Conservation (phyloP, 2,113 vertebrate species). For the Acrocephalus kingi region DNA sequence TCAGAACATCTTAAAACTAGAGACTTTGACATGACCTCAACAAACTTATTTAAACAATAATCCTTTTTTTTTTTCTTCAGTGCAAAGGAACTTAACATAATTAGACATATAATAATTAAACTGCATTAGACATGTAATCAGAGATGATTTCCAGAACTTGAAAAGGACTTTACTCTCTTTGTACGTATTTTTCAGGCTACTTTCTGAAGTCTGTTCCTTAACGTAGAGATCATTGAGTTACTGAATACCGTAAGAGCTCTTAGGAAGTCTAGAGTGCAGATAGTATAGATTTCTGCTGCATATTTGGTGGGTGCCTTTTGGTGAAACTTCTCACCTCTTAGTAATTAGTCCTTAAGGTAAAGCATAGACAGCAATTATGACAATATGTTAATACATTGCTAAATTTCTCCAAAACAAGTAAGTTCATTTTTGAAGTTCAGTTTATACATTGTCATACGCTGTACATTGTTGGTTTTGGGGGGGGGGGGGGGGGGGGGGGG, state of each 20-base stretch:
- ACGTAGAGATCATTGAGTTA: background rate
- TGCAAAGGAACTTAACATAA: background rate
- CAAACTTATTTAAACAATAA: background rate
- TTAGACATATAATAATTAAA: background rate
- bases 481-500: accelerated
- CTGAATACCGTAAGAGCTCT: background rate
- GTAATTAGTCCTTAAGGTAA: background rate
- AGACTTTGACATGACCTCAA: background rate
- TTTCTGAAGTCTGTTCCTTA: background rate
- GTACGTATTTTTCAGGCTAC: background rate
- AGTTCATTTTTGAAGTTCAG: background rate
- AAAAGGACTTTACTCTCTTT: background rate
- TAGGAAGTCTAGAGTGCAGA: background rate
- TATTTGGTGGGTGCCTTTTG: background rate
- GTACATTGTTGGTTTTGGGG: background rate
- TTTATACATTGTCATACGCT: background rate
- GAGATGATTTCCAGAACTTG: background rate
- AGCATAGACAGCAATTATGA: background rate
- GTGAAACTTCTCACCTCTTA: background rate
- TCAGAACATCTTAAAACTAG: background rate
- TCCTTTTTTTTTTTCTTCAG: background rate
- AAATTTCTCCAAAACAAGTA: background rate
- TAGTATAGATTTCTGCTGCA: background rate
- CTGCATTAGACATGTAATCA: background rate
- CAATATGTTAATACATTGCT: background rate